Conservation (phyloP, 2,888 invertebrate genomes). For the Nomada flava region DNA sequence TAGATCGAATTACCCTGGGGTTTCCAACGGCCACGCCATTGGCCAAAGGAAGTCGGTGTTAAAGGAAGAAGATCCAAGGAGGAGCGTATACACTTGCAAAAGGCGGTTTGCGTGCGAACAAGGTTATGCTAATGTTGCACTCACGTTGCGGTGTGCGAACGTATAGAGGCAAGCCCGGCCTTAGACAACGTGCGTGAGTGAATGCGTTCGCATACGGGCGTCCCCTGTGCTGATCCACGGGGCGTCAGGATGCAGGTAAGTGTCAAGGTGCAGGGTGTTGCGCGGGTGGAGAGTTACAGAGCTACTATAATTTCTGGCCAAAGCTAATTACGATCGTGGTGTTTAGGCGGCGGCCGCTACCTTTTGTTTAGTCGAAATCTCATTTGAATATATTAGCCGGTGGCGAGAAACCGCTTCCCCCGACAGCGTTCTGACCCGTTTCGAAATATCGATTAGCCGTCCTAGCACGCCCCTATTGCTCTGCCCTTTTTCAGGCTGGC, state of each 20-base stretch:
- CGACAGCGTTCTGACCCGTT: conserved; percentile 9
- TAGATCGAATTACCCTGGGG: conserved; percentile 74
- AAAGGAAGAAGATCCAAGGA: conserved; percentile 70
- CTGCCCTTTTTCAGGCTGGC: conserved; percentile 18
- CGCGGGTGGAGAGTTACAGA: conserved; percentile 24
- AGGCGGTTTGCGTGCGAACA: conserved; percentile 73
- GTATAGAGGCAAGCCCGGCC: neutral
- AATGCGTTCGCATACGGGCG: neutral
- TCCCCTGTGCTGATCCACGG: neutral
- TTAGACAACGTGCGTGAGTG: neutral
- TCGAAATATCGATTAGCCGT: conserved; percentile 55
- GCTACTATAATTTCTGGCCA: conserved; percentile 75
- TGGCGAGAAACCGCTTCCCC: conserved; percentile 43
- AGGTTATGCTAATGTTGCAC: conserved; percentile 76
- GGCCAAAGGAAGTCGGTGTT: conserved; percentile 66
- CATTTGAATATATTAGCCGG: conserved; percentile 76
- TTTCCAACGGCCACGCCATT: conserved; percentile 65
- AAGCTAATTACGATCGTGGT: conserved; percentile 78
- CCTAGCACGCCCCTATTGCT: conserved; percentile 27
- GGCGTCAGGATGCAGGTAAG: conserved; percentile 41
- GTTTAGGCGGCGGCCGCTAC: conserved; percentile 72
- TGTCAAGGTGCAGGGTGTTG: conserved; percentile 31
- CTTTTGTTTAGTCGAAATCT: conserved; percentile 77
- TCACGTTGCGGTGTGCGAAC: conserved; percentile 46
- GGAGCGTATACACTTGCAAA: conserved; percentile 57